Conservation (phyloP, 1,140 invertebrate genomes). For the Coboldia fuscipes region DNA sequence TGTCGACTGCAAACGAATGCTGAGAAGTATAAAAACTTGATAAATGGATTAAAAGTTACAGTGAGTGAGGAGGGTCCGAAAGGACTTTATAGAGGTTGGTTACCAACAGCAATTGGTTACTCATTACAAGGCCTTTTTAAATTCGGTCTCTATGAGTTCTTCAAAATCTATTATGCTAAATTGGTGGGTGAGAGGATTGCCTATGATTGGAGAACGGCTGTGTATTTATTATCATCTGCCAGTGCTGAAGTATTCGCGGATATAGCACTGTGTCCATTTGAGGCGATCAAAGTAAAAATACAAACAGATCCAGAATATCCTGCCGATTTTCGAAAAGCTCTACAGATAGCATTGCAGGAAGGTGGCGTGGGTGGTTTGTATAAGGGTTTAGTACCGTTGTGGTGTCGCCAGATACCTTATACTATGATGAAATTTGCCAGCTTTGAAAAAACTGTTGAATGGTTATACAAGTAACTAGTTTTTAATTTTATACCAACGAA, state of each 20-base stretch:
- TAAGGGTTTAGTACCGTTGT: constrained; percentile 78
- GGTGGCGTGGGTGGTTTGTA: constrained; percentile 56
- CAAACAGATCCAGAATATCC: constrained; percentile 85
- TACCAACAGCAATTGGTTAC: constrained; percentile 63
- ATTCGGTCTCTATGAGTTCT: constrained; percentile 63
- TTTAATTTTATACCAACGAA: not conserved
- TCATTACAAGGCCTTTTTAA: constrained; percentile 56
- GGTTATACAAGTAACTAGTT: constrained; percentile 68
- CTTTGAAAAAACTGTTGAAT: constrained; percentile 94
- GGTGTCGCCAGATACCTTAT: constrained; percentile 92
- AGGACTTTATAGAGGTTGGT: constrained; percentile 59
- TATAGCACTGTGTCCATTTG: constrained; percentile 91
- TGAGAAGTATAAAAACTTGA: constrained; percentile 46
- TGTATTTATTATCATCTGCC: constrained; percentile 89
- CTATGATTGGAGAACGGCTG: constrained; percentile 71
- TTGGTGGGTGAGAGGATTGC: constrained; percentile 57
- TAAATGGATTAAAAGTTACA: constrained; percentile 45
- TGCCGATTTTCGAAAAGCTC: constrained; percentile 66
- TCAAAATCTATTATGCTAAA: constrained; percentile 52
- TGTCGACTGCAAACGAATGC: constrained; percentile 57
- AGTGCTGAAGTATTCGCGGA: constrained; percentile 99
- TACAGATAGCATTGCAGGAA: constrained; percentile 63
- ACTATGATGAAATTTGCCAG: constrained; percentile 99
- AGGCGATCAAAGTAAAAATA: constrained; percentile 85
- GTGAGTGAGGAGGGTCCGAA: constrained; percentile 45